Percentiles rank a stretch among this genome's conserved stretches.
These are phyloP conservation scores for Chrysolina oricalcia DNA, from an alignment of 2,888 invertebrate species.

Conservation along the genomic window DNA sequence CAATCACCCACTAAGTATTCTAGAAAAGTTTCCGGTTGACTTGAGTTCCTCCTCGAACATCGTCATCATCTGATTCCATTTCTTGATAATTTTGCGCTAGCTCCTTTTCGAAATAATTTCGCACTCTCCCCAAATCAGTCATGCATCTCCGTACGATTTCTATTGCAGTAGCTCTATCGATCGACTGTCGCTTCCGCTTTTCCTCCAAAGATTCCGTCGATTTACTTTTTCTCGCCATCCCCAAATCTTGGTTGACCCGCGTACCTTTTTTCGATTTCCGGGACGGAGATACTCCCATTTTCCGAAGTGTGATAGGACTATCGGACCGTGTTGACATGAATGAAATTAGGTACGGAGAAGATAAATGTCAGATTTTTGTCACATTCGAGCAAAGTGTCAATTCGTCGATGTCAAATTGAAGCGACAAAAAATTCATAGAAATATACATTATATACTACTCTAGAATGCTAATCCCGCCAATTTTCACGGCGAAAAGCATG, in stretches of 20 bases:
- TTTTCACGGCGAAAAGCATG: too few species aligned
- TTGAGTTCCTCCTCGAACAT: background rate
- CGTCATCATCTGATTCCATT: background rate
- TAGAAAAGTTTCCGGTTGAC: background rate
- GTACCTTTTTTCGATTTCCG: background rate
- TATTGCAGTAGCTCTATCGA: constrained; percentile 10
- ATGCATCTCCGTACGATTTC: constrained; percentile 5
- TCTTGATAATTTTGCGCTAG: background rate
- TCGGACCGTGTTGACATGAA: constrained; percentile 3
- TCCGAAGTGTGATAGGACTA: background rate
- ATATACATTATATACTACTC: too few species aligned
- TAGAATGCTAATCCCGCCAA: too few species aligned
- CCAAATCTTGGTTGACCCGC: background rate
- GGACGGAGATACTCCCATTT: background rate
- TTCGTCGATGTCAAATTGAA: background rate
- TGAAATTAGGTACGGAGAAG: background rate
- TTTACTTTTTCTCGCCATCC: background rate
- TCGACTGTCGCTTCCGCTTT: background rate
- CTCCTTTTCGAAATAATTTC: background rate
- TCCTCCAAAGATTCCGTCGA: constrained; percentile 10
- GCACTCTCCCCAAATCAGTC: constrained; percentile 2
- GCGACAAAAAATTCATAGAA: too few species aligned
- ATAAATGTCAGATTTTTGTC: background rate
- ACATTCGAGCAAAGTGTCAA: background rate
- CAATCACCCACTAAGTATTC: background rate